Conservation (phyloP, 2,113 vertebrate species). For the Albula glossodonta region DNA sequence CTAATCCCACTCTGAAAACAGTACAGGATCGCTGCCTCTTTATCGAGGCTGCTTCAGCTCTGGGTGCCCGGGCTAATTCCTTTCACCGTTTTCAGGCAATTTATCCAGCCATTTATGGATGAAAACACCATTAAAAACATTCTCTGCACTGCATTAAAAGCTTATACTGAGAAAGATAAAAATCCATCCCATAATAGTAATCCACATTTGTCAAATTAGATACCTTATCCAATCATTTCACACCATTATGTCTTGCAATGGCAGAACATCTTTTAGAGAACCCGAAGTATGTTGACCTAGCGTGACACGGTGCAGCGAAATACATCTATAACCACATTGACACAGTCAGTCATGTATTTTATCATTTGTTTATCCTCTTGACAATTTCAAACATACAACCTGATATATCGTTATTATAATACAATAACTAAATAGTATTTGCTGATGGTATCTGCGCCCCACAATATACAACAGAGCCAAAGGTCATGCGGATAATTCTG, state of each 20-base stretch:
- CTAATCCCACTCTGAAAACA: not conserved
- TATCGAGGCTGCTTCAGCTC: not conserved
- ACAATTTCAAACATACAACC: no score
- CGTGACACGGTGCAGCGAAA: no score
- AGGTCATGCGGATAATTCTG: not conserved
- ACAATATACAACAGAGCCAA: not conserved
- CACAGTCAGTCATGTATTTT: no score
- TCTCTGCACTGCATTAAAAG: not conserved
- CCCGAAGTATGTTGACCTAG: no score
- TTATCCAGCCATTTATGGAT: not conserved
- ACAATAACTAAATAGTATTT: slow-evolving; percentile 26
- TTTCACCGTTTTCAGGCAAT: not conserved
- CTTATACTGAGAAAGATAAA: not conserved
- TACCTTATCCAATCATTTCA: not conserved
- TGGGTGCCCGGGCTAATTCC: not conserved
- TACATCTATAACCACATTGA: no score
- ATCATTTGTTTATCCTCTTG: no score
- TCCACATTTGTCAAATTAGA: slow-evolving; percentile 30
- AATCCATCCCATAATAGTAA: not conserved
- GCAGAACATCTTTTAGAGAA: no score
- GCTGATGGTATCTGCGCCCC: slow-evolving; percentile 28
- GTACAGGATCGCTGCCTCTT: not conserved
- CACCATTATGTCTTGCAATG: no score
- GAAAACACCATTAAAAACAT: not conserved
- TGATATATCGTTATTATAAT: no score